A percentile compares a stretch with the other conserved stretches of the same genome.
Evolutionary conservation across 1,140 invertebrate species (phyloP).

Genomic region (Tetramorium simillimum): DNA sequence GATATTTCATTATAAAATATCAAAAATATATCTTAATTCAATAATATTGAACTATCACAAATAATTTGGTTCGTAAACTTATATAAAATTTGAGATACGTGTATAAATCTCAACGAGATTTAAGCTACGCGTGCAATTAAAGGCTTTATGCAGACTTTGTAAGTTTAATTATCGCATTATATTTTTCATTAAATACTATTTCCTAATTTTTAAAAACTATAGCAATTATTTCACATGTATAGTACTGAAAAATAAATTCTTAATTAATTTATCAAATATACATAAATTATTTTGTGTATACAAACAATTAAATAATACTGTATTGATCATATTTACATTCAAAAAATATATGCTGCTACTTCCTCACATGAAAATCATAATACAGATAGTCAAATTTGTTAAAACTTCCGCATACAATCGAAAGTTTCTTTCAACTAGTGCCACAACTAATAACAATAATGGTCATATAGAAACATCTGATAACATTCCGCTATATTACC

Average conservation of each 20-base stretch:
- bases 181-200: neutral
- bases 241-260: neutral
- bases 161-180: conserved; percentile 15
- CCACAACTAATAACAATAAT: neutral
- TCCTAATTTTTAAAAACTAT: neutral
- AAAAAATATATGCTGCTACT: neutral
- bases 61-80: neutral
- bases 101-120: neutral
- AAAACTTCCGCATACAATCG: neutral
- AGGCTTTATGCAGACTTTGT: neutral
- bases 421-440: neutral
- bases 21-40: conserved; percentile 7
- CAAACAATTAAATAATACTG: neutral
- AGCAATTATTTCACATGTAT: neutral
- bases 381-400: neutral
- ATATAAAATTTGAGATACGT: conserved; percentile 17
- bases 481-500: conserved; percentile 11
- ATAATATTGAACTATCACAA: conserved; percentile 44
- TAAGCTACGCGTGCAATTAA: neutral
- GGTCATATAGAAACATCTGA: neutral
- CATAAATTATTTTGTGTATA: neutral
- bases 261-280: neutral
- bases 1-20: too few species aligned
- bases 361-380: neutral
- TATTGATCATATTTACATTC: neutral